Evolutionary conservation across 2,113 vertebrate genomes (phyloP).

Genomic region (Limanda limanda): DNA sequence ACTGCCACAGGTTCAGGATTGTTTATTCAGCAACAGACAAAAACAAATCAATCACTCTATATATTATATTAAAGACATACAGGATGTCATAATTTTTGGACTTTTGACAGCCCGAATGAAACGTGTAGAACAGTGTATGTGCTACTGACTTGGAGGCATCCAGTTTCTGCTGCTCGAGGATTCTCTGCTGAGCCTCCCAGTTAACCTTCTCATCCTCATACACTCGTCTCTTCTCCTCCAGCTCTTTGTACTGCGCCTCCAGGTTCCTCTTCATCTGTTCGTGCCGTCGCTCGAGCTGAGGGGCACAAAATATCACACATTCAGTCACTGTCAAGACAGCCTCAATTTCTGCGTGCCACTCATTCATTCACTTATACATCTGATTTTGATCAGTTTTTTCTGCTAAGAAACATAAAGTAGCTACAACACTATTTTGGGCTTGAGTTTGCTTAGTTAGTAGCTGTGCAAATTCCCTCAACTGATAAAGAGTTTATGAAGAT

Average conservation of each 20-base stretch:
- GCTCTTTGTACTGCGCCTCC: slow-evolving; percentile 87
- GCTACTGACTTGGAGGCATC: slow-evolving; percentile 84
- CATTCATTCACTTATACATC: too few relatives aligned
- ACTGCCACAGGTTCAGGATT: too few relatives aligned
- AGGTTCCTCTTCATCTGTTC: slow-evolving; percentile 87
- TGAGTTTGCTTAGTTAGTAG: too few relatives aligned
- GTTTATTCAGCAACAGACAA: fast-evolving
- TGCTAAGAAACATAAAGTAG: too few relatives aligned
- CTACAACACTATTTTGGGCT: too few relatives aligned
- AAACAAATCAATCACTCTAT: too few relatives aligned
- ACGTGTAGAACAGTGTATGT: not conserved
- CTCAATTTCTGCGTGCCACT: too few relatives aligned
- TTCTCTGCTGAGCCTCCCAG: slow-evolving; percentile 86
- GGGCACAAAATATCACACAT: not conserved
- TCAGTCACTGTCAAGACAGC: not conserved
- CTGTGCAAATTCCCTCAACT: too few relatives aligned
- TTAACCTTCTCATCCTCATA: slow-evolving; percentile 82
- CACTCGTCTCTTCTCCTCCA: slow-evolving; percentile 85
- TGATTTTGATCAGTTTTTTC: too few relatives aligned
- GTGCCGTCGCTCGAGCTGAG: slow-evolving; percentile 84
- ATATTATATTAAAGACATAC: too few relatives aligned
- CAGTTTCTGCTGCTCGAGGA: slow-evolving; percentile 86
- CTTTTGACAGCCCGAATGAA: not conserved
- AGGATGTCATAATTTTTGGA: not conserved
- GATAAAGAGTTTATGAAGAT: too few relatives aligned